Base-by-base conservation (phyloP, 2,797 vertebrate species). In the Anguilla megastoma region DNA sequence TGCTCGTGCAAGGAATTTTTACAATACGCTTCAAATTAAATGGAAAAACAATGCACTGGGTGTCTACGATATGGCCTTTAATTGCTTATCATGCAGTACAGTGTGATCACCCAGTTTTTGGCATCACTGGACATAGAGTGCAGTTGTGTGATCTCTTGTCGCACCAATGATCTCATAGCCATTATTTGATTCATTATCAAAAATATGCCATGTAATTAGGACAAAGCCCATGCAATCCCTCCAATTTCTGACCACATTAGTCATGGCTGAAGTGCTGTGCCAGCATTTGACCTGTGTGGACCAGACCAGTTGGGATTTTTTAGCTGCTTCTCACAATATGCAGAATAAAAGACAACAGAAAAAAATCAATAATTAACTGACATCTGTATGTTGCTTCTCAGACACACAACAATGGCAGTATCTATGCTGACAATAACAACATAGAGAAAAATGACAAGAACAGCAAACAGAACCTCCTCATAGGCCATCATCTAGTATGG, bases 61-160 rank as follows among this genome's bases (percentile, higher is more conserved):
- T 86, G 85, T 74, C 60, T 74, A 4, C 74, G 41, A 74, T 74
- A 16, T 30, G 58, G 85, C 63, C 36, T 50, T 85, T 85, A n/a
- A 24, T 33, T 33, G 56, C 41, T 30, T 21, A 69, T n/a, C 58
- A n/a, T 27, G 27, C 27, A 21, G 41, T 21, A 48, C 41, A 86
- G 71, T 69, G 30, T n/a, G 33, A 69, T 21, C 36, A 1, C 27
- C 12, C 8, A 27, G 74, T 41, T 63, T 58, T 10, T 84, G 52
- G 27, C 48, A 60, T 56, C 14, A 2, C 80, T 50, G 80, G 80
- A 45, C 12, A 48, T 6, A 33, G 56, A 33, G 30, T 0, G 33
- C 4, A 16, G 16, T 85, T 82, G 21, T 82, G 24, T 2, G 7
- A 48, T 82, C 79, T 45, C 76, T 74, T 36, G 79, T 82, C 45